Evolutionary conservation across 1,140 invertebrate species (phyloP).

Genomic region (Ladona fulva): DNA sequence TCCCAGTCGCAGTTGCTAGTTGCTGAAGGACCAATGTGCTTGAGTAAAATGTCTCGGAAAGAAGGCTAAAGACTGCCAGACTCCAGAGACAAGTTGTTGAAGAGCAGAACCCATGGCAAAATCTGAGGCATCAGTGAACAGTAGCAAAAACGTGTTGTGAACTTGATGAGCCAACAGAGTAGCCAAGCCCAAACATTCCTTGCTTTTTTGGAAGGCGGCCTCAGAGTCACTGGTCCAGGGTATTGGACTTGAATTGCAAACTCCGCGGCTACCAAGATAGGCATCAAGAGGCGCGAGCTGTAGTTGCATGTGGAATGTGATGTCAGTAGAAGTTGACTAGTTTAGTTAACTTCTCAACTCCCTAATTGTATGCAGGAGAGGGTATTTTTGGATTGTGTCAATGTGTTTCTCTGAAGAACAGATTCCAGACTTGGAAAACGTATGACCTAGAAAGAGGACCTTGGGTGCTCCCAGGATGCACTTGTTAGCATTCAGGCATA

Average conservation of each 20-base stretch:
- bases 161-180: constrained; percentile 25
- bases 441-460: constrained; percentile 31
- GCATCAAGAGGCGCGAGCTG: no score
- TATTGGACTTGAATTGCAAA: not conserved
- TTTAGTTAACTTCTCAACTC: not conserved
- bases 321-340: constrained; percentile 24
- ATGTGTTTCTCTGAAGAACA: no score
- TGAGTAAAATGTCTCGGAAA: constrained; percentile 33
- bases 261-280: no score
- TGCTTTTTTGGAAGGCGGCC: constrained; percentile 33
- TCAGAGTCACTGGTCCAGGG: constrained; percentile 22
- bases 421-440: constrained; percentile 28
- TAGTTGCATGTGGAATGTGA: constrained; percentile 20
- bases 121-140: constrained; percentile 33
- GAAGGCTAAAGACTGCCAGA: constrained; percentile 32
- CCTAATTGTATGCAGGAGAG: constrained; percentile 17
- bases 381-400: constrained; percentile 22
- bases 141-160: constrained; percentile 18
- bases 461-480: constrained; percentile 27
- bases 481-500: constrained; percentile 30
- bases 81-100: constrained; percentile 28
- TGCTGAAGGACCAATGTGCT: constrained; percentile 31
- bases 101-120: constrained; percentile 32
- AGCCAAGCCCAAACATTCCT: constrained; percentile 28
- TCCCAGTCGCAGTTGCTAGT: constrained; percentile 40